A percentile compares a stretch with the other conserved stretches of the same genome.
Evolutionary conservation across 2,888 invertebrate genomes (phyloP).

Genomic region (Tetranychus piercei): DNA sequence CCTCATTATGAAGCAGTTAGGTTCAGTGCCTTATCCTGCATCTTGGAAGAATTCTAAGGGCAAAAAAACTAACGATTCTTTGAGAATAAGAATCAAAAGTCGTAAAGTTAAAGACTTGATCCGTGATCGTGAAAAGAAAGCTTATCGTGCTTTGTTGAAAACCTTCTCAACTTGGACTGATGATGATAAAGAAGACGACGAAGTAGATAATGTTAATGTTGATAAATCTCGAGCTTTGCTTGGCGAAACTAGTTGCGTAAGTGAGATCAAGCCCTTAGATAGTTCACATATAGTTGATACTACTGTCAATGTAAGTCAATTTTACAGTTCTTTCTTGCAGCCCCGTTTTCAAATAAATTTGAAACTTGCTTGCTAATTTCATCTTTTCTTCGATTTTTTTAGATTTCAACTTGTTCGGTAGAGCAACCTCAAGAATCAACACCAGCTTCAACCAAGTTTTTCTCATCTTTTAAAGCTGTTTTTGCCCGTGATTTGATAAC

Average conservation of each 20-base stretch:
- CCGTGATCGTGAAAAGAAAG: not conserved
- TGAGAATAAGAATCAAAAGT: not conserved
- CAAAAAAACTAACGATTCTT: not conserved
- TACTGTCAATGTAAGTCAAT: not conserved
- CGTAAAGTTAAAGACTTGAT: not conserved
- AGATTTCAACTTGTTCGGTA: not conserved
- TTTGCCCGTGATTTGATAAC: not conserved
- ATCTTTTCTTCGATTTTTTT: not conserved
- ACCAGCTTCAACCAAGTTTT: not conserved
- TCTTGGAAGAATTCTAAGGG: not conserved
- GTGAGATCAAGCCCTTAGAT: not conserved
- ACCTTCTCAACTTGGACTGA: not conserved
- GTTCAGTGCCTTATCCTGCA: not conserved
- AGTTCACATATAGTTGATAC: not conserved
- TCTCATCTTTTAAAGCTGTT: not conserved
- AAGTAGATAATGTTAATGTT: not conserved
- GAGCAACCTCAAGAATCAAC: not conserved
- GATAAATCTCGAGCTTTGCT: not conserved
- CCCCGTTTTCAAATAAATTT: not conserved
- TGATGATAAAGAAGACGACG: not conserved
- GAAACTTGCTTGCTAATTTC: not conserved
- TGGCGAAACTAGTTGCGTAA: not conserved
- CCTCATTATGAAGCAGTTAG: not conserved
- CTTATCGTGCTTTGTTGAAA: not conserved
- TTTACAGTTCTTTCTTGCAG: not conserved